A percentile compares a stretch with the other conserved stretches of the same genome.
Evolutionary conservation across 1,140 invertebrate genomes (phyloP).

Genomic region (Himalopsyche phryganea): DNA sequence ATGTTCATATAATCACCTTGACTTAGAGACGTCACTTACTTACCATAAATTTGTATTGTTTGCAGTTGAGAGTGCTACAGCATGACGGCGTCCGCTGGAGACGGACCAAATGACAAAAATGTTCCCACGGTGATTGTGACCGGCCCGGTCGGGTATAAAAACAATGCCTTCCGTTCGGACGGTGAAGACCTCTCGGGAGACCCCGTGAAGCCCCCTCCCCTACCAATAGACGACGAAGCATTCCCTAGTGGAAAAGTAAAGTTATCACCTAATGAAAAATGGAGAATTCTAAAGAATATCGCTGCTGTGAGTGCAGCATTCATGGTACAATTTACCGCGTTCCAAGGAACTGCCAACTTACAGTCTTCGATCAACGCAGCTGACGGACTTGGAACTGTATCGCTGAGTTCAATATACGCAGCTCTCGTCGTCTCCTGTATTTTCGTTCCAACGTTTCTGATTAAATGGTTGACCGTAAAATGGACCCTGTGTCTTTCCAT

Average conservation of each 20-base stretch:
- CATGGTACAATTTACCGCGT: slow-evolving; percentile 91
- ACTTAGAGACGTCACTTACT: too few species aligned
- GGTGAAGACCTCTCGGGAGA: slow-evolving; percentile 49
- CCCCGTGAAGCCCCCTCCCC: slow-evolving; percentile 60
- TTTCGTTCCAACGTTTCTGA: slow-evolving; percentile 86
- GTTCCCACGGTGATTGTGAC: slow-evolving; percentile 55
- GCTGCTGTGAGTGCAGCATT: slow-evolving; percentile 81
- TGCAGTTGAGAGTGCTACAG: slow-evolving; percentile 5
- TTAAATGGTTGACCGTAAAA: slow-evolving; percentile 88
- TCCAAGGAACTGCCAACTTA: slow-evolving; percentile 83
- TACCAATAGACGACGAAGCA: slow-evolving; percentile 61
- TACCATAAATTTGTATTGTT: background rate
- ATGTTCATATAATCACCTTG: too few species aligned
- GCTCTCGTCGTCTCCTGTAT: slow-evolving; percentile 87
- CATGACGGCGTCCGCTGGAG: slow-evolving; percentile 23
- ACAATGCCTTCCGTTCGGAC: slow-evolving; percentile 64
- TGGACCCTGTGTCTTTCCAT: slow-evolving; percentile 91
- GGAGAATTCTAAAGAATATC: slow-evolving; percentile 85
- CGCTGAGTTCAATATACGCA: slow-evolving; percentile 82
- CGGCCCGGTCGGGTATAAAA: slow-evolving; percentile 58
- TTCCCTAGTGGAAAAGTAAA: slow-evolving; percentile 71
- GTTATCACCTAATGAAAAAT: slow-evolving; percentile 73
- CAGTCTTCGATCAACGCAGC: slow-evolving; percentile 84
- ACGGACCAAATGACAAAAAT: slow-evolving; percentile 33
- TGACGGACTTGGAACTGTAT: slow-evolving; percentile 79